Conservation (phyloP, 2,797 vertebrate genomes). For the Enteromius paludinosus region DNA sequence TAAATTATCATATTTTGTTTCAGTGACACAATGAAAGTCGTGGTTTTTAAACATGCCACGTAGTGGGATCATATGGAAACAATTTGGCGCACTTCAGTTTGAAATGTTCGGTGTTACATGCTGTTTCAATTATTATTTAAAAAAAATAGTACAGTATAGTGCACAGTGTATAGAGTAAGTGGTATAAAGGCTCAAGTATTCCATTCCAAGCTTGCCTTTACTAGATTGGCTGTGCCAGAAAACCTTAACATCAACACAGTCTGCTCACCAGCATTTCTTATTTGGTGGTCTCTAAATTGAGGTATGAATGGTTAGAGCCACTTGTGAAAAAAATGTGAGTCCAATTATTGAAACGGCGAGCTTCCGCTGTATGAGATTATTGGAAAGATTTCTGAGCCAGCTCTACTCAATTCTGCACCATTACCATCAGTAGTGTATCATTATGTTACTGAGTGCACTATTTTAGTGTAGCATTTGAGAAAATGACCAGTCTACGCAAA, state of each 20-base stretch:
- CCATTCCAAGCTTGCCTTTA: neutral
- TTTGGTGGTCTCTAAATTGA: conserved; percentile 20
- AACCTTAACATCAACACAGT: neutral
- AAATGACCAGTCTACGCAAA: conserved; percentile 37
- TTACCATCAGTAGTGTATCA: conserved; percentile 31
- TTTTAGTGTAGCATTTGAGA: conserved; percentile 42
- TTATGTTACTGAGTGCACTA: conserved; percentile 33
- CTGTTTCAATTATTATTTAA: neutral
- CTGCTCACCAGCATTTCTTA: neutral
- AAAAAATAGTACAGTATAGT: neutral
- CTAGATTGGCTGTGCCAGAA: neutral
- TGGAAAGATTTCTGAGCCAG: conserved; percentile 23
- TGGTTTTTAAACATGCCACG: neutral
- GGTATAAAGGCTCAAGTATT: neutral
- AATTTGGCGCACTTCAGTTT: neutral
- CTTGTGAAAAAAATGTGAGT: conserved; percentile 4
- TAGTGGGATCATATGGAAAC: conserved; percentile 17
- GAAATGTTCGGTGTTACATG: neutral
- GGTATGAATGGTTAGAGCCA: conserved; percentile 1
- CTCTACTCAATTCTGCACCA: conserved; percentile 7
- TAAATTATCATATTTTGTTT: conserved; percentile 2
- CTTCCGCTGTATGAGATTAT: conserved; percentile 6
- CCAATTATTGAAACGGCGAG: conserved; percentile 8
- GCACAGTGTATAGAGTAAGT: neutral
- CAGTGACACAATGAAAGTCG: neutral